Conservation (phyloP, 2,797 vertebrate genomes). For the Kryptolebias ocellatus region DNA sequence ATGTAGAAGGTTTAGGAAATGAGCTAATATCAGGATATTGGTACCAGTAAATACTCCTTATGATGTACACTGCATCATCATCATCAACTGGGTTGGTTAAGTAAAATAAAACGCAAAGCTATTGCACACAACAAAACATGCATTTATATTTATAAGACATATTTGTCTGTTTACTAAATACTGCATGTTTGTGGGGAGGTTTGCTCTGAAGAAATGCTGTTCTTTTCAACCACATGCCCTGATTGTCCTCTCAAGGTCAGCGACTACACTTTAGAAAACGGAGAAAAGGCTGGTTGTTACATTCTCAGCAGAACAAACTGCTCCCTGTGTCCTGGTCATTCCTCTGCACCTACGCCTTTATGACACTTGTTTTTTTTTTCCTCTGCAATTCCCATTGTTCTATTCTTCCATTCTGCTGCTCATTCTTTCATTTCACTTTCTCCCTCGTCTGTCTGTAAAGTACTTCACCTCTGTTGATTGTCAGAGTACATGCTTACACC, state of each 20-base stretch:
- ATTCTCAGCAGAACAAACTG: slow-evolving; percentile 41
- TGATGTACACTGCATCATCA: no score
- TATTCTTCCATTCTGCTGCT: neutral
- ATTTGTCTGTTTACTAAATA: neutral
- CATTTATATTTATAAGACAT: no score
- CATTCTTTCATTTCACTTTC: neutral
- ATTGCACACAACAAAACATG: no score
- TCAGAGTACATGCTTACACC: slow-evolving; percentile 3
- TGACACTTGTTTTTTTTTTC: slow-evolving; percentile 2
- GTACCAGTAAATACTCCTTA: no score
- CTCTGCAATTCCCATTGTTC: neutral
- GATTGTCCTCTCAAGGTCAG: slow-evolving; percentile 65
- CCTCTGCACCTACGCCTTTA: slow-evolving; percentile 4
- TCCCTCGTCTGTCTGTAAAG: slow-evolving; percentile 1
- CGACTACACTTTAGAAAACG: slow-evolving; percentile 2
- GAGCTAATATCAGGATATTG: no score
- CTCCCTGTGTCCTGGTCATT: no score
- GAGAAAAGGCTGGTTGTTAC: slow-evolving; percentile 41
- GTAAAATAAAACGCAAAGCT: no score
- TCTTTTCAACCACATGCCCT: neutral
- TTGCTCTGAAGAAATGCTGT: slow-evolving; percentile 42
- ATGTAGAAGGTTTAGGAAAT: no score
- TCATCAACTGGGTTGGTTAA: no score
- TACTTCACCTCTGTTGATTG: slow-evolving; percentile 6
- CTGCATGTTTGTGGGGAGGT: neutral